Evolutionary conservation across 2,797 vertebrate species (phyloP).

Genomic region (Sciurus carolinensis): DNA sequence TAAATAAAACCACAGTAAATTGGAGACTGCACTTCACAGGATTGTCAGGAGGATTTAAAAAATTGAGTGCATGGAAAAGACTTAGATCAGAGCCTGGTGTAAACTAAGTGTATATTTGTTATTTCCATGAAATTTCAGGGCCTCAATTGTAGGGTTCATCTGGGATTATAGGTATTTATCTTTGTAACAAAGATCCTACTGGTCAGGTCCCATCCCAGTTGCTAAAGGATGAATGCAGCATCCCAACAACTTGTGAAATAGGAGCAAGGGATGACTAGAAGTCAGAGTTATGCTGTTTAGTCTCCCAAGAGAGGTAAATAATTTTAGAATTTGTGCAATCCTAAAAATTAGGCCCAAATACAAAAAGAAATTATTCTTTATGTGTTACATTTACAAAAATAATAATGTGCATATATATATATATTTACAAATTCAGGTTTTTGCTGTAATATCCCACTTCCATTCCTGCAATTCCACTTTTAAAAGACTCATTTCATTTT

Average conservation of each 20-base stretch:
- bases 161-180: background rate
- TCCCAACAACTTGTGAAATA: background rate
- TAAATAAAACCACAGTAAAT: background rate
- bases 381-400: background rate
- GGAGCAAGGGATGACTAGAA: background rate
- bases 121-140: background rate
- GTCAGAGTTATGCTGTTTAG: background rate
- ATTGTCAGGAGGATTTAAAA: background rate
- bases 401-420: background rate
- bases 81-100: background rate
- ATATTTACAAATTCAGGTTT: background rate
- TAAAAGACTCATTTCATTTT: constrained; percentile 53
- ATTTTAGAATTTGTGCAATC: background rate
- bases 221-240: background rate
- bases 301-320: background rate
- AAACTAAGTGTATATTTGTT: background rate
- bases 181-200: background rate
- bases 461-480: background rate
- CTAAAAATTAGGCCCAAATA: background rate
- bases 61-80: background rate
- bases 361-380: background rate
- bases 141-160: background rate
- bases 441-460: background rate
- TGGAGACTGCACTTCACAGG: background rate
- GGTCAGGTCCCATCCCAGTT: background rate